phyloP scores from a whole-genome alignment of 2,888 invertebrate species.

The Cheiracanthium punctorium region DNA sequence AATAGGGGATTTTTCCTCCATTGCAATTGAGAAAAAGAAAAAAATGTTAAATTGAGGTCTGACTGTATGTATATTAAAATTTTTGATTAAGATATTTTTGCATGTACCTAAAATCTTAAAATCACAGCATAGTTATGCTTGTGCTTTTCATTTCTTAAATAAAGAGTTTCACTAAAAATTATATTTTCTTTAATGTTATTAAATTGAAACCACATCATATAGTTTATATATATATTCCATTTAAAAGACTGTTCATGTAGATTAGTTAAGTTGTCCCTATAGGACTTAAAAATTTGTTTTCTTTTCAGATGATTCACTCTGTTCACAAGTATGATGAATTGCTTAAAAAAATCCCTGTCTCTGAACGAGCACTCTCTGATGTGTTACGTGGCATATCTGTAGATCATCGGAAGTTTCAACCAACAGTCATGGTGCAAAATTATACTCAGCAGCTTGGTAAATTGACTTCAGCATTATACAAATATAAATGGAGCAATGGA shows the following conservation, averaged over 20 bases:
- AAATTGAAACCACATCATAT: not conserved
- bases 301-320: slow-evolving; percentile 71
- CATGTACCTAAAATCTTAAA: no score
- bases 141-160: no score
- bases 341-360: slow-evolving; percentile 85
- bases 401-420: slow-evolving; percentile 87
- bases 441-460: slow-evolving; percentile 90
- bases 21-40: no score
- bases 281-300: not conserved
- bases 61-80: no score
- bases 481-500: slow-evolving; percentile 82
- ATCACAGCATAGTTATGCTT: no score
- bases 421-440: slow-evolving; percentile 88
- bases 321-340: slow-evolving; percentile 82
- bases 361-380: slow-evolving; percentile 89
- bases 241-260: not conserved
- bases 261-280: not conserved
- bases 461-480: slow-evolving; percentile 89
- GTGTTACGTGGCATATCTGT: slow-evolving; percentile 89
- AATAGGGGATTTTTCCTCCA: no score
- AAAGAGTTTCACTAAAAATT: no score
- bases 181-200: no score
- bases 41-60: no score
- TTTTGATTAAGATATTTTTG: no score
- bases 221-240: not conserved